Conservation (phyloP, 2,113 vertebrate species). For the Puma concolor region DNA sequence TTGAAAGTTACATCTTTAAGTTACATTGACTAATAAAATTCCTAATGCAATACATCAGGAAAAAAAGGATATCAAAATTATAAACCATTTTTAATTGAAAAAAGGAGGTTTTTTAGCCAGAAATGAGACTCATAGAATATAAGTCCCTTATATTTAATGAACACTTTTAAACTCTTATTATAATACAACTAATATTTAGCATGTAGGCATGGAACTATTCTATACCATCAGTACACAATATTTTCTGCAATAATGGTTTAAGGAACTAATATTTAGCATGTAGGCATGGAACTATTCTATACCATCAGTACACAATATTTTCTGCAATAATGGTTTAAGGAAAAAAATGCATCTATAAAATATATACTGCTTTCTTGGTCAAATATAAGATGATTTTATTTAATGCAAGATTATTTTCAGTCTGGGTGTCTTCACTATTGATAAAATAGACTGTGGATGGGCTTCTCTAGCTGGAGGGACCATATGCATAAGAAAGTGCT, state of each 20-base stretch:
- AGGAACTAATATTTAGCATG: not conserved
- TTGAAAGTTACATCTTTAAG: constrained; percentile 50
- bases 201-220: not conserved
- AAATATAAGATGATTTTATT: constrained; percentile 55
- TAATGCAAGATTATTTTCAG: constrained; percentile 75
- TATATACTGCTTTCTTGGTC: constrained; percentile 27
- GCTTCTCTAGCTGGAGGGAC: constrained; percentile 69
- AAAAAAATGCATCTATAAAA: constrained; percentile 38
- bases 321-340: not conserved
- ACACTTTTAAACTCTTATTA: not conserved
- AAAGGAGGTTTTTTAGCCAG: not conserved
- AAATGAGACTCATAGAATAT: not conserved
- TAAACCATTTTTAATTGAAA: constrained; percentile 9
- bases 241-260: not conserved
- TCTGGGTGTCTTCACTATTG: constrained; percentile 72
- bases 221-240: not conserved
- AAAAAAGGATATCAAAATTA: not conserved
- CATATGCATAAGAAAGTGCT: constrained; percentile 78
- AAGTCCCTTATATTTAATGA: constrained; percentile 21
- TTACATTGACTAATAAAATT: constrained; percentile 19
- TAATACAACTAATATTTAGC: not conserved
- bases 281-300: not conserved
- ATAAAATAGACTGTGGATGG: constrained; percentile 73
- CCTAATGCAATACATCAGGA: not conserved
- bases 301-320: not conserved